Evolutionary conservation across 1,140 invertebrate genomes (phyloP), one percentile per base, ranked within the genome.

Genomic region (Oryzaephilus surinamensis): DNA sequence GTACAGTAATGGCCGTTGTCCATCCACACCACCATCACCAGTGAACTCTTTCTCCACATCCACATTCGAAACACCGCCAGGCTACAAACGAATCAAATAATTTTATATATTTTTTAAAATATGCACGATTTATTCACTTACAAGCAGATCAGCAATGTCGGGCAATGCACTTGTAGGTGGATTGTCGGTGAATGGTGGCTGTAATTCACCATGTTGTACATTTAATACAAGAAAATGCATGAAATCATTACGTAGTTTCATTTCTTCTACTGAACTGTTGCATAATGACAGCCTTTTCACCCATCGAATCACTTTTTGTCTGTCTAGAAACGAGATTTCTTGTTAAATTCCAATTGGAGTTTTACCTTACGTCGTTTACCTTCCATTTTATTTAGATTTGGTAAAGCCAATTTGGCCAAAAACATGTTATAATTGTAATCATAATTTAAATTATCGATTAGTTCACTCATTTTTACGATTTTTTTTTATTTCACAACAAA

Each of bases 231-330:
- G 50, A 48, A 65, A 63, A 46, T 66, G 64, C 60, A 70, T 64
- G 43, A 69, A 70, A 46, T 69, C 66, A 41, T 71, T 70, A 13
- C 69, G 51, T 12, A 69, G 50, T 46, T 60, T 61, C 60, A 67
- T 68, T 48, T 69, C 67, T 6, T 59, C 50, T 4, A 64, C 32
- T 2, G 56, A 52, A 38, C 60, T 48, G 29, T 63, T 63, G 32
- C 56, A 56, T 1, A 46, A 48, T 15, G 58, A 45, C 21, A 71
- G 36, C 50, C 69, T 70, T 38, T 58, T 55, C 46, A 70, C 54
- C 69, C 69, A 71, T 39, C 58, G 48, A 2, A 63, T 46, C 4
- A 57, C 62, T 38, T n/a, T n/a, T n/a, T n/a, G n/a, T n/a, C n/a
- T n/a, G n/a, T 55, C 55, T 30, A 60, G 56, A n/a, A n/a, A n/a